Base-by-base conservation (phyloP, 2,888 invertebrate species). In the Cerceris ruficornis region DNA sequence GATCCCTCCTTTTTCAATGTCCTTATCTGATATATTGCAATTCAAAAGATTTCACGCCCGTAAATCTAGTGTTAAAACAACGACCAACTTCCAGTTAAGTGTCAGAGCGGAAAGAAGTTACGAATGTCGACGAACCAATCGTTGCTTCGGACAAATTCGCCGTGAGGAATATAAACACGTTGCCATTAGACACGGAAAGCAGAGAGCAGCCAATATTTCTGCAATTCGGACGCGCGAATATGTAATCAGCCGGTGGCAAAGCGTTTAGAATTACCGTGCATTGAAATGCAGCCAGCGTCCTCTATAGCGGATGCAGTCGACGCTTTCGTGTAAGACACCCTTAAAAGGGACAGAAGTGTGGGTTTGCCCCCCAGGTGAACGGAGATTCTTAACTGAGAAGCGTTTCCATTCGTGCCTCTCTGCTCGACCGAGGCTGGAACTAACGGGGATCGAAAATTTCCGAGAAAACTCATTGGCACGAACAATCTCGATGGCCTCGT, bases 251-350 rank as follows among this genome's bases (percentile, higher is more conserved):
- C 52, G 17, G 50, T 55, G 62, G 42, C 50, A 14, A 13, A 61
- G 42, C 69, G 58, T 74, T 74, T 62, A 64, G 74, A 74, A 74
- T 74, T 64, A 74, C 69, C 62, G 62, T 49, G 62, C 74, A 74
- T 74, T 74, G 69, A 74, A 69, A 69, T 74, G 64, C 74, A 59
- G 69, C 17, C 74, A 42, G 43, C 59, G 62, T 64, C 15, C 15
- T 52, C 64, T 28, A 42, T 55, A 46, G 55, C 59, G 64, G 64
- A 64, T 41, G 64, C 46, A 39, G 42, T 28, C 62, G 17, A 39
- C 17, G 39, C 28, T 28, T 60, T 15, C 59, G 58, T 52, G 64
- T 58, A 49, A 62, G 68, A 58, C 43, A 43, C 46, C 58, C 62
- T 69, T 64, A 57, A 70, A 70, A 64, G 64, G 64, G 69, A 42